Conservation (phyloP, 2,113 vertebrate species). For the Forbesichthys papilliferus region DNA sequence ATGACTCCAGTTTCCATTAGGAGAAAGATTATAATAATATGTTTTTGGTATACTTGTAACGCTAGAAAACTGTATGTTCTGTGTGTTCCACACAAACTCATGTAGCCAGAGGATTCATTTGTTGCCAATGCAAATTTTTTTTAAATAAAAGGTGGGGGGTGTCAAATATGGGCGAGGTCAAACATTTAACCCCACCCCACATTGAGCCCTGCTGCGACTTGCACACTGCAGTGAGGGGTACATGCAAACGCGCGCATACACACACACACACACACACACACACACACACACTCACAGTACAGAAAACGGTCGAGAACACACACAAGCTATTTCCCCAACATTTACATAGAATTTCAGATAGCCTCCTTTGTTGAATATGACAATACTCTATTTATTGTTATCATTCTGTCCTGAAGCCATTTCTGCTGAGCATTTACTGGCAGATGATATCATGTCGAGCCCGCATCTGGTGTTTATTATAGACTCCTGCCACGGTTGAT, state of each 20-base stretch:
- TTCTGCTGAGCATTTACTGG: slow-evolving; percentile 6
- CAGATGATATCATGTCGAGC: slow-evolving; percentile 6
- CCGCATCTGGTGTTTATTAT: not conserved
- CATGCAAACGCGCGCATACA: not conserved
- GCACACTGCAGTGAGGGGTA: too few relatives aligned
- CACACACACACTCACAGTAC: not conserved
- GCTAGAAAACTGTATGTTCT: too few relatives aligned
- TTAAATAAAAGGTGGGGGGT: too few relatives aligned
- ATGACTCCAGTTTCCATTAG: too few relatives aligned
- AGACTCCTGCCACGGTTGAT: slow-evolving; percentile 15
- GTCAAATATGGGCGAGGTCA: too few relatives aligned
- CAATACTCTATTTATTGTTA: slow-evolving; percentile 5
- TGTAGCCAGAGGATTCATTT: too few relatives aligned
- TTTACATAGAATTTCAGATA: not conserved
- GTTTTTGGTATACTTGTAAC: too few relatives aligned
- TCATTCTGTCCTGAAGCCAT: slow-evolving; percentile 3
- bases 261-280: slow-evolving; percentile 8
- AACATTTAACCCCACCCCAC: too few relatives aligned
- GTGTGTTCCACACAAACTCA: too few relatives aligned
- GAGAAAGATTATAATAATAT: too few relatives aligned
- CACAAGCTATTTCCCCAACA: not conserved
- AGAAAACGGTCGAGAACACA: not conserved
- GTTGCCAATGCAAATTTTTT: too few relatives aligned
- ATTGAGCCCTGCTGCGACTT: too few relatives aligned
- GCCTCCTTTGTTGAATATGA: slow-evolving; percentile 4